Evolutionary conservation across 2,797 vertebrate species (phyloP).

Genomic region (Etheostoma perlongum): DNA sequence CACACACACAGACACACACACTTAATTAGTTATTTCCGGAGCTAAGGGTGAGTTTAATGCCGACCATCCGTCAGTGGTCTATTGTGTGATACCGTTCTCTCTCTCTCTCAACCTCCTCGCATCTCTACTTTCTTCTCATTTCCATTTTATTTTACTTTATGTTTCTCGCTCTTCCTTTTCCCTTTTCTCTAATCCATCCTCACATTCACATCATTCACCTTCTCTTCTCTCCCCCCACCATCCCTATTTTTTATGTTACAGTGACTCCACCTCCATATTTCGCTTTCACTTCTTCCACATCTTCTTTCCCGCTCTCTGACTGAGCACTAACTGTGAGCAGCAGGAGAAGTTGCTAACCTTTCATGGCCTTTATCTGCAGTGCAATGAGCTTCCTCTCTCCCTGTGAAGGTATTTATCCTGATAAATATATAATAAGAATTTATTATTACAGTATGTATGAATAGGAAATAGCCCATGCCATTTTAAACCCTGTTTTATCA

Average conservation of each 20-base stretch:
- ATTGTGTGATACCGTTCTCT: constrained; percentile 36
- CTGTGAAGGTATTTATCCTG: constrained; percentile 48
- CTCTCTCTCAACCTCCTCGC: constrained; percentile 38
- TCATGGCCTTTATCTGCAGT: constrained; percentile 73
- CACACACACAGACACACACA: constrained; percentile 20
- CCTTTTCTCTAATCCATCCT: constrained; percentile 20
- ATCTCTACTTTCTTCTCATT: constrained; percentile 25
- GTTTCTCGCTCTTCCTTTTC: constrained; percentile 1
- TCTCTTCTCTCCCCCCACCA: neutral
- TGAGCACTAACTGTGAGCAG: constrained; percentile 59
- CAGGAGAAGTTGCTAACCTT: constrained; percentile 71
- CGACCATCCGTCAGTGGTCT: constrained; percentile 73
- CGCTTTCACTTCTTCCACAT: neutral
- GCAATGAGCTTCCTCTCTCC: constrained; percentile 31
- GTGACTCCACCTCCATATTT: neutral
- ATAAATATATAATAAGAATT: constrained; percentile 56
- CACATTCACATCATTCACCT: neutral
- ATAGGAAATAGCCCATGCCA: neutral
- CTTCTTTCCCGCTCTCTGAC: constrained; percentile 16
- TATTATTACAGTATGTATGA: constrained; percentile 13
- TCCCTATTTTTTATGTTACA: constrained; percentile 11
- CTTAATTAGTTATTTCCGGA: constrained; percentile 77
- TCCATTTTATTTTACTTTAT: constrained; percentile 4
- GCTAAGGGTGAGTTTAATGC: constrained; percentile 73
- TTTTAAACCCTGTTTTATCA: constrained; percentile 7